These are phyloP conservation scores for Vespertilio murinus DNA, from an alignment of 2,797 vertebrate species.

Conservation along the genomic window DNA sequence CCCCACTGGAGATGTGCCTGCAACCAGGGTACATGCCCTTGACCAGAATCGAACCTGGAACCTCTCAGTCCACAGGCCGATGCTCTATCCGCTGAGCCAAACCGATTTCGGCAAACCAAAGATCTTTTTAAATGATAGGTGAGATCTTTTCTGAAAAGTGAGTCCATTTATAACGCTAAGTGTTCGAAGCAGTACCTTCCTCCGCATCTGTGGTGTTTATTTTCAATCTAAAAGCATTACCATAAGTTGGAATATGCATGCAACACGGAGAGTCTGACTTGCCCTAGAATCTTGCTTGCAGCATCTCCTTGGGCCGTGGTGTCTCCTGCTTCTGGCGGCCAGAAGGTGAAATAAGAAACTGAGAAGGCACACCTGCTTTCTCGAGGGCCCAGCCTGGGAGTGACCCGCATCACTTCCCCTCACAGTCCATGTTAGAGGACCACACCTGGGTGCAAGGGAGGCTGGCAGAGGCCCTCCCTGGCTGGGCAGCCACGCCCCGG, in stretches of 20 bases:
- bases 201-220: not conserved
- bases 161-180: not conserved
- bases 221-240: no score
- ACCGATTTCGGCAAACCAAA: no score
- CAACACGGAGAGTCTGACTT: not conserved
- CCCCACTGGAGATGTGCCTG: no score
- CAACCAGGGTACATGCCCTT: no score
- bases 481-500: not conserved
- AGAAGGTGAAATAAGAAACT: not conserved
- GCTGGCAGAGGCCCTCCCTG: not conserved
- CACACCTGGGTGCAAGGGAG: not conserved
- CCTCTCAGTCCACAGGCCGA: no score
- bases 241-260: no score
- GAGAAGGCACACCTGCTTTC: not conserved
- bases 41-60: no score
- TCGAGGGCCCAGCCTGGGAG: not conserved
- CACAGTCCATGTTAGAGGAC: not conserved
- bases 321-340: not conserved
- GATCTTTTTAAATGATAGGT: not conserved
- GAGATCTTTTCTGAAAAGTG: not conserved
- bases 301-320: not conserved
- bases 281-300: not conserved
- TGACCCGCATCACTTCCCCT: not conserved
- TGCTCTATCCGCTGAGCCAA: no score
- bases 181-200: not conserved